A percentile compares a stretch with the other conserved stretches of the same genome.
Evolutionary conservation across 2,888 invertebrate species (phyloP).

Genomic region (Megamerina dolium): DNA sequence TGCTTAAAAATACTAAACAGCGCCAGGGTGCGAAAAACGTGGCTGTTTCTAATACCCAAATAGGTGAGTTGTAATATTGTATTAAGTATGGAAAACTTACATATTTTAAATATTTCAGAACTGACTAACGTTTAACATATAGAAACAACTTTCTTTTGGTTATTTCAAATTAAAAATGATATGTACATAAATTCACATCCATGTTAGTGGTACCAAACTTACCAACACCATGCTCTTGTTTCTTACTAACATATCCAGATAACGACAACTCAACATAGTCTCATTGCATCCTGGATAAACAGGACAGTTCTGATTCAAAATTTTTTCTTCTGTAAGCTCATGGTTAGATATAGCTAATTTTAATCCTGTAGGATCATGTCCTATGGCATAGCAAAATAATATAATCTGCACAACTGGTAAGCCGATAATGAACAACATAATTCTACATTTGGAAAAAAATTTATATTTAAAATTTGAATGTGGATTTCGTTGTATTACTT

Average conservation of each 20-base stretch:
- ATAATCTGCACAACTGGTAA: slow-evolving; percentile 81
- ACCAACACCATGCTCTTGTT: slow-evolving; percentile 64
- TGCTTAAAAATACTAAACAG: too few species aligned
- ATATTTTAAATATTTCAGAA: too few species aligned
- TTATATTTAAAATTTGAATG: background rate
- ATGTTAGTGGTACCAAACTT: too few species aligned
- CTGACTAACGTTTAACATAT: too few species aligned
- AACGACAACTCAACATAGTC: slow-evolving; percentile 69
- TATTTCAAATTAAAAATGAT: too few species aligned
- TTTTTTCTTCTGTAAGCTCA: slow-evolving; percentile 57
- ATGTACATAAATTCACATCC: too few species aligned
- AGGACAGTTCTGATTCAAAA: slow-evolving; percentile 51
- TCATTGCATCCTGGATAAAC: slow-evolving; percentile 57
- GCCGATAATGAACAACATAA: slow-evolving; percentile 78
- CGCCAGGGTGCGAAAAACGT: too few species aligned
- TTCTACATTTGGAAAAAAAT: slow-evolving; percentile 50
- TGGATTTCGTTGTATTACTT: slow-evolving; percentile 29
- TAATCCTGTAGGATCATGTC: slow-evolving; percentile 75
- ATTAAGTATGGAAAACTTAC: too few species aligned
- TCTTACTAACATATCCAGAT: slow-evolving; percentile 63
- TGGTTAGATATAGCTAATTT: slow-evolving; percentile 75
- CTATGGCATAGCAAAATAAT: slow-evolving; percentile 82
- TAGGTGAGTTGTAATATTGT: too few species aligned
- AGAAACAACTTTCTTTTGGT: too few species aligned
- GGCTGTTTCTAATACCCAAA: too few species aligned